Base-by-base conservation (phyloP, 1,140 invertebrate genomes). In the Homalodisca vitripennis region DNA sequence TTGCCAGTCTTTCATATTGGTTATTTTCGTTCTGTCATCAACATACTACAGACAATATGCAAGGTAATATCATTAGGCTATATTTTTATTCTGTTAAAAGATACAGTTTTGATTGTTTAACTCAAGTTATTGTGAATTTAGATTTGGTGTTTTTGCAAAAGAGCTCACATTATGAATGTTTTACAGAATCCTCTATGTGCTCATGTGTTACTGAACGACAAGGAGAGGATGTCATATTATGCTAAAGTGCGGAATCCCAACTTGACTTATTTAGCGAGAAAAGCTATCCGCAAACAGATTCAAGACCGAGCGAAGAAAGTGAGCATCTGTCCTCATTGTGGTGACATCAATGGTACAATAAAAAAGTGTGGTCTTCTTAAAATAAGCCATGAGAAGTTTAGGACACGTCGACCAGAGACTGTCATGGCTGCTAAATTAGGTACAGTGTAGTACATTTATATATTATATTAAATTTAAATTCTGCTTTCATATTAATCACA, bases 1-100 rank as follows among this genome's bases (percentile, higher is more conserved):
- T 82, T 98, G 48, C 98, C 98, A 0, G 95, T 99, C 1, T 99
- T 97, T 81, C 98, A 99, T 80, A 89, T 98, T 63, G 98, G 98
- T 1, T 99, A 97, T 79, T 98, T 99, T 77, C 85, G 90, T 66
- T 88, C 92, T 13, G 92, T 95, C 30, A 93, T 99, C 53, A 89
- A 86, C 71, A 94, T 99, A 74, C 82, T 99, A 27, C 98, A 99
- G 80, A 92, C 87, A 70, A 98, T 99, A 77, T 99, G 98, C 80
- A 99, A 99, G 83, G 92, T 94, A 83, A 76, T n/a, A n/a, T n/a
- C n/a, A n/a, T n/a, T n/a, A n/a, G n/a, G n/a, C n/a, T n/a, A n/a
- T n/a, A n/a, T n/a, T n/a, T n/a, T n/a, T n/a, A n/a, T n/a, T n/a
- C n/a, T n/a, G n/a, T n/a, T n/a, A n/a, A n/a, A n/a, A n/a, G n/a